These are phyloP conservation scores for Etheostoma perlongum DNA, from an alignment of 2,797 vertebrate species.

Conservation along the genomic window DNA sequence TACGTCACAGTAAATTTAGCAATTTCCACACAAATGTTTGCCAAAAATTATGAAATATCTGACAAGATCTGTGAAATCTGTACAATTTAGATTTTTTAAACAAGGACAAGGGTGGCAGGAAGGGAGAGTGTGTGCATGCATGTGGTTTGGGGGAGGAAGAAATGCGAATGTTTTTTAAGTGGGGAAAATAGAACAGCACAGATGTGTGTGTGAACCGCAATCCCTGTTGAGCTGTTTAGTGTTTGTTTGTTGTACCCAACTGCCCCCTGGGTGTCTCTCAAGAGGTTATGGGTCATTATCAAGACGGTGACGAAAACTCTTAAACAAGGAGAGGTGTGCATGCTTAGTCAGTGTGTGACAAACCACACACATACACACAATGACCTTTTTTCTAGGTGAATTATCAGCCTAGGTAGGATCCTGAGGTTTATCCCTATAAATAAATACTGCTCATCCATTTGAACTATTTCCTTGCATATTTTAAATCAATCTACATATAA, in stretches of 20 bases:
- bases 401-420: neutral
- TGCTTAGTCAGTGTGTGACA: slow-evolving; percentile 59
- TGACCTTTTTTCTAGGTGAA: slow-evolving; percentile 13
- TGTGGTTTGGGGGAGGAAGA: slow-evolving; percentile 28
- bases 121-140: neutral
- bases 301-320: slow-evolving; percentile 68
- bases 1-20: neutral
- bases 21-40: neutral
- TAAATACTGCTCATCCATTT: neutral
- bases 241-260: slow-evolving; percentile 79
- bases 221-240: slow-evolving; percentile 74
- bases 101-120: neutral
- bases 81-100: neutral
- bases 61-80: neutral
- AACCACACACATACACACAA: slow-evolving; percentile 52
- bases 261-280: slow-evolving; percentile 56
- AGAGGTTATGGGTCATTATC: slow-evolving; percentile 81
- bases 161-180: slow-evolving; percentile 67
- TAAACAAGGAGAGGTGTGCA: slow-evolving; percentile 55
- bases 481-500: neutral
- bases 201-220: slow-evolving; percentile 50
- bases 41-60: neutral
- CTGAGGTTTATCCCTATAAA: neutral
- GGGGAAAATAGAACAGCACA: slow-evolving; percentile 55
- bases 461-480: neutral